Percentiles rank a stretch among this genome's conserved stretches.
phyloP scores from a whole-genome alignment of 1,140 invertebrate genomes.

The Matsumurasca onukii region DNA sequence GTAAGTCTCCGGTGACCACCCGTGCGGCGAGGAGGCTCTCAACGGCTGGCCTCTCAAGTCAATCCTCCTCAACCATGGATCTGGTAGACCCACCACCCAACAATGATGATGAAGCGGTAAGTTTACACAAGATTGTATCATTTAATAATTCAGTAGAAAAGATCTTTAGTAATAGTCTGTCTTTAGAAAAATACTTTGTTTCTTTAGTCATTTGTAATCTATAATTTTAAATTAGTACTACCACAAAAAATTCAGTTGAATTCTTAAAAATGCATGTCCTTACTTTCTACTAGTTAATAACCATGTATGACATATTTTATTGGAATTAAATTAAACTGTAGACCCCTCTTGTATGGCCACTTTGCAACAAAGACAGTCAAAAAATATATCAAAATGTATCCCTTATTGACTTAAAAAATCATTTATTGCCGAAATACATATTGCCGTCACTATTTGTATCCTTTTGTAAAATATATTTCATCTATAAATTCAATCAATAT shows the following conservation, averaged over 20 bases:
- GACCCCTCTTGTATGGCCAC: neutral
- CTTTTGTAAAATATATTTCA: no score
- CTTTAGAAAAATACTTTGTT: neutral
- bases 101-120: conserved; percentile 39
- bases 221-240: neutral
- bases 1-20: conserved; percentile 41
- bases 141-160: conserved; percentile 13
- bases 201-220: neutral
- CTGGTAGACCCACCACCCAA: conserved; percentile 17
- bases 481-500: neutral
- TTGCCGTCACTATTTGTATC: no score
- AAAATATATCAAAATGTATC: neutral
- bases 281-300: neutral
- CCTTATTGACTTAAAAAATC: neutral
- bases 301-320: neutral
- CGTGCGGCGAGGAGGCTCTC: conserved; percentile 42
- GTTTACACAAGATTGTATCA: conserved; percentile 7
- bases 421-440: neutral
- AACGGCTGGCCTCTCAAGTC: conserved; percentile 19
- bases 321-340: neutral
- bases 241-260: neutral
- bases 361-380: neutral
- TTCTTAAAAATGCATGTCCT: neutral
- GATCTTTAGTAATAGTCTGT: neutral
- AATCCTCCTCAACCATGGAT: conserved; percentile 20